Base-by-base conservation (phyloP, 2,888 invertebrate species). In the Dorcus hopei region DNA sequence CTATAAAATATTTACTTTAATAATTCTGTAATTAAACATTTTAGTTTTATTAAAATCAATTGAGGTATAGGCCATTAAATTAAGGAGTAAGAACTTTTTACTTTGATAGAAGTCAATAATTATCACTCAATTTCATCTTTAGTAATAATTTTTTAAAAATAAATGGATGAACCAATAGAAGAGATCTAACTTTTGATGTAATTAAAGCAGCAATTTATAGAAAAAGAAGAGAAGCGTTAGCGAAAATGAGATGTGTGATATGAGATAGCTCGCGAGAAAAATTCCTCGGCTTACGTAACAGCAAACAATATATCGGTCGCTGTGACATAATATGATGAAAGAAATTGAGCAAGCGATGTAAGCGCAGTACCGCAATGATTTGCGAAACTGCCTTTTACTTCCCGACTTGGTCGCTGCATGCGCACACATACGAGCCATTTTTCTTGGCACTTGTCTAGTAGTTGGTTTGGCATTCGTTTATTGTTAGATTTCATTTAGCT, bases 291-390 rank as follows among this genome's bases (percentile, higher is more conserved):
- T 53, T 50, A 38, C 50, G 38, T 54, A 42, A 47, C 49, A 8
- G 2, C 49, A 14, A 16, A 49, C 23, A 49, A 49, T 49, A 33
- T 33, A 49, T 49, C 49, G 49, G 49, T 14, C 9, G 38, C 38
- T 38, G 33, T 57, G 52, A 48, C 52, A 52, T 57, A 56, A 56
- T 52, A 45, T 47, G 52, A 56, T 56, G 49, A 54, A 49, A 54
- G 54, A 56, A 55, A 50, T 55, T 55, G 55, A 56, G 56, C 47
- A 56, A 56, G 50, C 50, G 33, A 45, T 33, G 56, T 50, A 41
- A 49, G 41, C 26, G 55, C 49, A 49, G 49, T 47, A 19, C 47
- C 52, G 51, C 40, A 57, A 57, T 40, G 45, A 43, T 38, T 57
- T 52, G 45, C 57, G 57, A 57, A 57, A 57, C 38, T 26, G 38